Percentiles rank a stretch among this genome's conserved stretches.
Evolutionary conservation across 2,888 invertebrate genomes (phyloP).

Genomic region (Incurvaria masculella): DNA sequence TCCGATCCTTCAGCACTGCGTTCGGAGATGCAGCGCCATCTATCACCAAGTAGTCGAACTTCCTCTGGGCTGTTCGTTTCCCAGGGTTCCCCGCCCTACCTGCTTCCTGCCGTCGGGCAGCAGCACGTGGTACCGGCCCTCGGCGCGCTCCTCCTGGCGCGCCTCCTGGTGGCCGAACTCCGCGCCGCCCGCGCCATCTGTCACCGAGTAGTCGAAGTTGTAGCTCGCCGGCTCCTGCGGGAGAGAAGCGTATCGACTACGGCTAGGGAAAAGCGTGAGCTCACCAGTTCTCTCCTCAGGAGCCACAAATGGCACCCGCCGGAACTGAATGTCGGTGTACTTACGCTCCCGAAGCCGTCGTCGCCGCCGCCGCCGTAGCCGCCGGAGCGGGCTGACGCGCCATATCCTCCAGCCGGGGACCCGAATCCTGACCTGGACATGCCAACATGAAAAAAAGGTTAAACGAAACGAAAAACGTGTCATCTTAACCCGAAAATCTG

Average conservation of each 20-base stretch:
- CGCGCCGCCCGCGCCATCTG: slow-evolving; percentile 52
- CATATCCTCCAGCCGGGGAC: too few species aligned
- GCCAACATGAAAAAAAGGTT: too few species aligned
- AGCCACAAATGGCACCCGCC: too few species aligned
- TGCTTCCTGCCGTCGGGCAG: slow-evolving; percentile 65
- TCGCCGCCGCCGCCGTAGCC: not conserved
- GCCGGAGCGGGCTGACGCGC: not conserved
- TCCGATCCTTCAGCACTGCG: too few species aligned
- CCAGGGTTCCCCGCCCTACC: slow-evolving; percentile 22
- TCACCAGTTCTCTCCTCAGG: slow-evolving; percentile 27
- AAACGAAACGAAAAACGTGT: too few species aligned
- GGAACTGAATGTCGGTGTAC: too few species aligned
- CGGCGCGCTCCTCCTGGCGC: slow-evolving; percentile 57
- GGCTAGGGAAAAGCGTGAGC: slow-evolving; percentile 24
- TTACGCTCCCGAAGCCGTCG: not conserved
- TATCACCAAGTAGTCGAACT: too few species aligned
- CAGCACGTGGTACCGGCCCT: slow-evolving; percentile 63
- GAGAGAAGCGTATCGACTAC: not conserved
- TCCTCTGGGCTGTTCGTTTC: too few species aligned
- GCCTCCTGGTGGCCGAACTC: slow-evolving; percentile 65
- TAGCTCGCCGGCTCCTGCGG: slow-evolving; percentile 63
- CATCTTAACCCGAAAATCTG: too few species aligned
- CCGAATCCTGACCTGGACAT: too few species aligned
- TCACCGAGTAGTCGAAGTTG: slow-evolving; percentile 64
- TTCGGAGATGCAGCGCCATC: too few species aligned